A percentile compares a stretch with the other conserved stretches of the same genome.
Evolutionary conservation across 53 echinoderm and acorn worm genomes (phyloP).

Genomic region (Patiria pectinifera): DNA sequence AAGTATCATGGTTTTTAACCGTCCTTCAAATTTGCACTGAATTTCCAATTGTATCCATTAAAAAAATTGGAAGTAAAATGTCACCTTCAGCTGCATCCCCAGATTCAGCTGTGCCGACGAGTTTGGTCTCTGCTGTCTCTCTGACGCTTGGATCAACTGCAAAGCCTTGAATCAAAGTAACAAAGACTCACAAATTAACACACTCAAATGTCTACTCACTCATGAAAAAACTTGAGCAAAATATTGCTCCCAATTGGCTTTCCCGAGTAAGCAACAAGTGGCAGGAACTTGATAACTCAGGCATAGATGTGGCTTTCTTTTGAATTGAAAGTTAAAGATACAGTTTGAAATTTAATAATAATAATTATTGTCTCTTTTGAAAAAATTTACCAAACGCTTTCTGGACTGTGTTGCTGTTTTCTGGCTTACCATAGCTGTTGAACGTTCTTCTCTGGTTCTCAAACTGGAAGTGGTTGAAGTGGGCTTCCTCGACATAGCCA

Average conservation of each 20-base stretch:
- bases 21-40: too few species aligned
- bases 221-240: too few species aligned
- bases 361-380: too few species aligned
- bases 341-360: too few species aligned
- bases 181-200: too few species aligned
- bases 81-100: constrained; percentile 68
- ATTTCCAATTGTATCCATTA: background rate
- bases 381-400: background rate
- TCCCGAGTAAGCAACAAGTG: too few species aligned
- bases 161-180: constrained; percentile 67
- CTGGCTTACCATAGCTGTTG: constrained; percentile 88
- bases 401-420: background rate
- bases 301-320: too few species aligned
- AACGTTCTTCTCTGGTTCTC: constrained; percentile 97
- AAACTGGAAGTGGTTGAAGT: constrained; percentile 95
- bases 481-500: constrained; percentile 86
- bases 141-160: constrained; percentile 87
- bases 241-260: too few species aligned
- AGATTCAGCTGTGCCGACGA: constrained; percentile 61
- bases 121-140: constrained; percentile 66
- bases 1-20: too few species aligned
- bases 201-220: too few species aligned
- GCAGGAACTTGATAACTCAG: too few species aligned
- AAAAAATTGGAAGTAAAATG: background rate
- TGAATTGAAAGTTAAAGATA: too few species aligned